Evolutionary conservation across 1,140 invertebrate genomes (phyloP), one percentile per base, ranked within the genome.

Genomic region (Bombus superbus): DNA sequence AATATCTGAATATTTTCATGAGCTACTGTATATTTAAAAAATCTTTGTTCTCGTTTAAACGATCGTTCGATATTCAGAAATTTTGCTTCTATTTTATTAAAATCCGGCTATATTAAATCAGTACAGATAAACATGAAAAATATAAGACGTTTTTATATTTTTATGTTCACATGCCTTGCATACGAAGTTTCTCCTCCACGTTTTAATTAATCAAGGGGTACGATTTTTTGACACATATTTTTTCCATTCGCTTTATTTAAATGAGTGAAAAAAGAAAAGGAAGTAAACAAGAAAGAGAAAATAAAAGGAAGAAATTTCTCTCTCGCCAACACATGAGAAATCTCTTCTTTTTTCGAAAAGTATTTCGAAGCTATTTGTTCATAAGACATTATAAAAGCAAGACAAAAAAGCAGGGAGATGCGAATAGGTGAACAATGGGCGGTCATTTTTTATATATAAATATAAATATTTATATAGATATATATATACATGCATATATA

Each of bases 161-260:
- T 57, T 80, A n/a, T 68, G 53, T 71, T 57, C 22, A 32, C 18
- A 13, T 28, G 9, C 62, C 42, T 22, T 44, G 62, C 42, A 44
- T 71, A 47, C 62, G 1, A 79, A 38, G 88, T 91, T 93, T 93
- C 92, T 93, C 90, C 92, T 91, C 92, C 92, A 92, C 86, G 88
- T 90, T 92, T 87, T 71, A 83, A 86, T 89, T 86, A 78, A 89
- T 86, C 83, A 81, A 72, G 73, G 88, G 83, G 53, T 90, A 89
- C 77, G 62, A 87, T 72, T 90, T 81, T 62, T 86, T 80, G 73
- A 80, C 35, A 69, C 47, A 32, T 11, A 15, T 83, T 32, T 40
- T 73, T 53, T 57, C 64, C 64, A 84, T 83, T 80, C 47, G 53
- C 25, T 80, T 85, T 69, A 85, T 81, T 40, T 78, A 76, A 83